These are phyloP conservation scores for Liposcelis brunnea DNA, from an alignment of 2,888 invertebrate genomes.

Conservation along the genomic window DNA sequence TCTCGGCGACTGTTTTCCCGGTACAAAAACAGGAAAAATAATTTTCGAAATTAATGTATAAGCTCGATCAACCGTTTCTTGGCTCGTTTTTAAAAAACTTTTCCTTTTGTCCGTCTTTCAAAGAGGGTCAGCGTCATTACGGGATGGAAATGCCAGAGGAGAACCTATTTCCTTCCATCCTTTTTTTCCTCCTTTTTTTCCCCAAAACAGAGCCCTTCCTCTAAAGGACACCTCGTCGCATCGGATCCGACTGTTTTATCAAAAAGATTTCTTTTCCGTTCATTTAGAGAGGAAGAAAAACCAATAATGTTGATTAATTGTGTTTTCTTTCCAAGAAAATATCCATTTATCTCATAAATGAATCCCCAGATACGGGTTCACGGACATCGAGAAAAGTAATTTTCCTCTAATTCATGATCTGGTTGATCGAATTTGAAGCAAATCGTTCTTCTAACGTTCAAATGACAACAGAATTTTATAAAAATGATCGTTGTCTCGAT, in stretches of 20 bases:
- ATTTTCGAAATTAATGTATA: neutral
- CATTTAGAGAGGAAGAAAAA: neutral
- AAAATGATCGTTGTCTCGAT: too few relatives aligned
- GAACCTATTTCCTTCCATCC: neutral
- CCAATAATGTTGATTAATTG: slow-evolving; percentile 5
- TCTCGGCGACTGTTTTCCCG: neutral
- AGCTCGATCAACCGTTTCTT: slow-evolving; percentile 2
- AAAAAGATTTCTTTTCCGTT: too few relatives aligned
- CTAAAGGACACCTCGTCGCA: too few relatives aligned
- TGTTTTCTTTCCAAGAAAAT: slow-evolving; percentile 4
- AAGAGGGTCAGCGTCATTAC: neutral
- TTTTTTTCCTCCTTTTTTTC: neutral
- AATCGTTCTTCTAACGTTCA: too few relatives aligned
- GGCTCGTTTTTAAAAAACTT: neutral
- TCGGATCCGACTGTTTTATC: too few relatives aligned
- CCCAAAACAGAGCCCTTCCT: too few relatives aligned
- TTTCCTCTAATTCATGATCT: too few relatives aligned
- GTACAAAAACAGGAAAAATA: neutral
- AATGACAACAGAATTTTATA: too few relatives aligned
- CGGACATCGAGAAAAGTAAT: too few relatives aligned
- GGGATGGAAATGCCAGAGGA: neutral
- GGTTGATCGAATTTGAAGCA: too few relatives aligned
- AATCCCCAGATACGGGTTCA: too few relatives aligned
- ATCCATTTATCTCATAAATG: slow-evolving; percentile 2
- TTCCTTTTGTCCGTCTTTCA: neutral